A percentile compares a stretch with the other conserved stretches of the same genome.
phyloP scores from a whole-genome alignment of 2,113 vertebrate species.

The Oryzias celebensis region DNA sequence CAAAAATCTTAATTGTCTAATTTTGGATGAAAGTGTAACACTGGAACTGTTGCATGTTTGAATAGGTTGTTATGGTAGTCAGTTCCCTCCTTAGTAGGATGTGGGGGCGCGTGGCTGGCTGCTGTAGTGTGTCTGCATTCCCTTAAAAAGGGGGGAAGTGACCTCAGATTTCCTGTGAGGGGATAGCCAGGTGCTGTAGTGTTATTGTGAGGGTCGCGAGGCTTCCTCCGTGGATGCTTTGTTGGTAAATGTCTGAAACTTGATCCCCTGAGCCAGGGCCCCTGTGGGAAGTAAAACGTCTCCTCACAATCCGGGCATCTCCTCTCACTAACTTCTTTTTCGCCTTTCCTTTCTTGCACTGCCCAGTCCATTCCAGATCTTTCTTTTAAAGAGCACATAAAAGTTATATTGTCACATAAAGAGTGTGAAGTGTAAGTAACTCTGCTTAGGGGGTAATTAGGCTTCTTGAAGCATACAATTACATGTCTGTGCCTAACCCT shows the following conservation, averaged over 20 bases:
- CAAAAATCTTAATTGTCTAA: too few species aligned
- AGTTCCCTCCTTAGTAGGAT: slow-evolving; percentile 16
- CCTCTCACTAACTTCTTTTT: slow-evolving; percentile 22
- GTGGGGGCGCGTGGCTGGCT: slow-evolving; percentile 58
- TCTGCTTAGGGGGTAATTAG: slow-evolving; percentile 67
- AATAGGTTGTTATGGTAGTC: not conserved
- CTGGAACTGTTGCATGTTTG: not conserved
- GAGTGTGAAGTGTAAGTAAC: slow-evolving; percentile 46
- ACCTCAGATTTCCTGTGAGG: slow-evolving; percentile 73
- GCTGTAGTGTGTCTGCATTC: slow-evolving; percentile 59
- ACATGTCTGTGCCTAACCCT: slow-evolving; percentile 53
- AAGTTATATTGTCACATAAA: slow-evolving; percentile 42
- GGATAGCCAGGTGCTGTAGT: slow-evolving; percentile 70
- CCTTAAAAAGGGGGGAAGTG: slow-evolving; percentile 68
- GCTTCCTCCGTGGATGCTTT: slow-evolving; percentile 72
- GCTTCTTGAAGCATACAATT: slow-evolving; percentile 60
- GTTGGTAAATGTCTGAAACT: slow-evolving; percentile 75
- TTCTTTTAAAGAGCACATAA: slow-evolving; percentile 38
- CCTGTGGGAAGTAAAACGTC: slow-evolving; percentile 58
- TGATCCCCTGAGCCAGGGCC: slow-evolving; percentile 59
- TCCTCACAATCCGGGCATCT: slow-evolving; percentile 44
- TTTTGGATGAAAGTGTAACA: not conserved
- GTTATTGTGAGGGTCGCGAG: slow-evolving; percentile 63
- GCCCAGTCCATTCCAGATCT: slow-evolving; percentile 11
- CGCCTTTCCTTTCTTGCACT: slow-evolving; percentile 8